phyloP scores from a whole-genome alignment of 2,888 invertebrate species.

The Ditula angustiorana region DNA sequence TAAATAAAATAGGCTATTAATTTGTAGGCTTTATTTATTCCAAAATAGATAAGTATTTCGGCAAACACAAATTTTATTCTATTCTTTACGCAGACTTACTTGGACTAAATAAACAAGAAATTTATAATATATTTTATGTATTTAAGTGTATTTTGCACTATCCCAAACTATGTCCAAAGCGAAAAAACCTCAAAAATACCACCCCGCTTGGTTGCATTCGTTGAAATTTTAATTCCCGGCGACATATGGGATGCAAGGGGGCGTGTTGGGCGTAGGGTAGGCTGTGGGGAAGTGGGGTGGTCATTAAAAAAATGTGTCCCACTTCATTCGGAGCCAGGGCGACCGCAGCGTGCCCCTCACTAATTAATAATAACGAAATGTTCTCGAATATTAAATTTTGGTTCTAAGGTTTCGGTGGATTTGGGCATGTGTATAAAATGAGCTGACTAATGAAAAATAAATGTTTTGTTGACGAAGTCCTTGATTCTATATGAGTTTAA shows the following conservation, averaged over 20 bases:
- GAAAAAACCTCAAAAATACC: background rate
- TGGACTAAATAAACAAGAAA: no score
- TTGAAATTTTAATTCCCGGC: conserved; percentile 78
- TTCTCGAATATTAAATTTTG: conserved; percentile 40
- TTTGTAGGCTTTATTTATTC: no score
- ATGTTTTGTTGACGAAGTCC: no score
- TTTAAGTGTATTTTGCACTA: no score
- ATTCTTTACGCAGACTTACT: no score
- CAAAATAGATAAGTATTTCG: no score
- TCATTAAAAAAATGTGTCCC: conserved; percentile 84
- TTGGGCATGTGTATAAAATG: background rate
- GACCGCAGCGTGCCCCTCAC: conserved; percentile 66
- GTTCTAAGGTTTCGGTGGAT: conserved; percentile 29
- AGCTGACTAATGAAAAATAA: no score
- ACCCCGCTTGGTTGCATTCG: conserved; percentile 67
- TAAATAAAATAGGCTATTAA: no score
- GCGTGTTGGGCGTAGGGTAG: conserved; percentile 44
- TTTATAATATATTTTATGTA: no score
- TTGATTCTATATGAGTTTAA: no score
- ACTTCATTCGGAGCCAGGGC: conserved; percentile 73
- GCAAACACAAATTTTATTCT: no score
- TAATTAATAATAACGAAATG: conserved; percentile 71
- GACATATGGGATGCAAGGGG: conserved; percentile 70
- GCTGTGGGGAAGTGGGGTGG: conserved; percentile 54
- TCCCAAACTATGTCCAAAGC: background rate